Evolutionary conservation across 2,888 invertebrate genomes (phyloP), one percentile per base, ranked within the genome.

Genomic region (Lasius platythorax): DNA sequence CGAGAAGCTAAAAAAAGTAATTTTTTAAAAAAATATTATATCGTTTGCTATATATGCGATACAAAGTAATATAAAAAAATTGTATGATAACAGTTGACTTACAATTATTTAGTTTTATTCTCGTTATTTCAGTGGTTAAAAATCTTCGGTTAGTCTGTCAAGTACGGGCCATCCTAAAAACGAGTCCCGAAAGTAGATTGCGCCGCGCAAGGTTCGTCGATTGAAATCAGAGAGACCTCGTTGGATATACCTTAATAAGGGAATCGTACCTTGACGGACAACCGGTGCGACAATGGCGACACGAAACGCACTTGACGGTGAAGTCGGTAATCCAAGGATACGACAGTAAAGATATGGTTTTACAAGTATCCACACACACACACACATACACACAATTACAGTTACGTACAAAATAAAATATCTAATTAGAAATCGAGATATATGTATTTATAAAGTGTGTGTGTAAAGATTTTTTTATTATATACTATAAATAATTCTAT

Each of bases 191-290:
- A 75, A 82, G 64, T 75, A 75, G 61, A 37, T 33, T 67, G 79
- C 40, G 40, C 50, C 53, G 70, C 40, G 75, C 79, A 73, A 66
- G 76, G 61, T 70, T 83, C 23, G 73, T 85, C 85, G 90, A 87
- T 88, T 89, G 86, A 88, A 86, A 89, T 86, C 87, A 37, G 75
- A 72, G 64, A 84, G 83, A 81, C 84, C 87, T 85, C 87, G 78
- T 66, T 64, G 85, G 82, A 84, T 88, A 87, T 86, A 88, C 83
- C 90, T 90, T 90, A 89, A 90, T 90, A 90, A 88, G 88, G 88
- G 84, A 90, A 88, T 87, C 85, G 84, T 85, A 86, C 87, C 90
- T 90, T 88, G 90, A 88, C 86, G 85, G 82, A 83, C 88, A 87
- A 87, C 89, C 86, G 89, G 87, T 85, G 85, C 82, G 74, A 85